These are phyloP conservation scores for Drosophila arizonae DNA, from an alignment of 1,140 invertebrate species.

Conservation along the genomic window DNA sequence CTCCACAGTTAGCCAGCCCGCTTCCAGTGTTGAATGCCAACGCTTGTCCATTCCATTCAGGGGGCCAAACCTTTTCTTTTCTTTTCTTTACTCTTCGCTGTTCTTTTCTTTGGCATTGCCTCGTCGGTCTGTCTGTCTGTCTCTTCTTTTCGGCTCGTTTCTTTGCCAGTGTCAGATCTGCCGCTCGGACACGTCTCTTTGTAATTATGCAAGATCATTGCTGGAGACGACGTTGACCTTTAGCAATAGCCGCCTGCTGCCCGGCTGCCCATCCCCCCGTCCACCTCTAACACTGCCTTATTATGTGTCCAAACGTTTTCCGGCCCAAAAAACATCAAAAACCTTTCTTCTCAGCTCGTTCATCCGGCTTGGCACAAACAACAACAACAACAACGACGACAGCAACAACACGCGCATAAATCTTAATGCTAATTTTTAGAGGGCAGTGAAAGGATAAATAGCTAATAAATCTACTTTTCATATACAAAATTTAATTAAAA, in stretches of 20 bases:
- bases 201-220: constrained; percentile 81
- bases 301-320: constrained; percentile 74
- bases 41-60: constrained; percentile 34
- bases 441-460: constrained; percentile 6
- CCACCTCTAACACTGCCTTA: constrained; percentile 38
- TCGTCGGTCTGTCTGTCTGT: not conserved
- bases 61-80: constrained; percentile 44
- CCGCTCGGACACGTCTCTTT: constrained; percentile 45
- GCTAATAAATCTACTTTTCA: constrained; percentile 3
- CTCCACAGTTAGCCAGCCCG: not conserved
- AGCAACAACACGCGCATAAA: constrained; percentile 19
- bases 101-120: constrained; percentile 1
- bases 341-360: constrained; percentile 33
- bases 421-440: constrained; percentile 26
- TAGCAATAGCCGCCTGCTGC: constrained; percentile 27
- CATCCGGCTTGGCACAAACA: constrained; percentile 66
- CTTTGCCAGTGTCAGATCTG: constrained; percentile 34
- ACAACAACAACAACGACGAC: not conserved
- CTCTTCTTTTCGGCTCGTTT: constrained; percentile 20
- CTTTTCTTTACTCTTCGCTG: not conserved
- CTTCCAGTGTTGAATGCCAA: constrained; percentile 23
- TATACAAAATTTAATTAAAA: constrained; percentile 5
- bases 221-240: constrained; percentile 74
- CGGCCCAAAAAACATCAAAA: constrained; percentile 52
- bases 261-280: not conserved